phyloP scores from a whole-genome alignment of 1,140 invertebrate species.

The Cheumatopsyche charites region DNA sequence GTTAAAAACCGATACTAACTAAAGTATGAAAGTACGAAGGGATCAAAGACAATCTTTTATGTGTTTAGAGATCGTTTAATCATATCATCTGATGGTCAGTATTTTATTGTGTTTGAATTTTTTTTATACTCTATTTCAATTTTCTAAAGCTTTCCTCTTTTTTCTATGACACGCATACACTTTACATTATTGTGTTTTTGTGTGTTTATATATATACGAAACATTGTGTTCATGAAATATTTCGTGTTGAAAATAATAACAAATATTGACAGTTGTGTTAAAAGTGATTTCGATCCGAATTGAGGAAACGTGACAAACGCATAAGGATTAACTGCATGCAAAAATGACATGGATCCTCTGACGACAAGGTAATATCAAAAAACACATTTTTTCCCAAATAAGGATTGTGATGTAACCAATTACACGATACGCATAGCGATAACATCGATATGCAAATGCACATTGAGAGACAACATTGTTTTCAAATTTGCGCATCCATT shows the following conservation, averaged over 20 bases:
- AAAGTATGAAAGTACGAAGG: too few relatives aligned
- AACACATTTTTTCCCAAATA: neutral
- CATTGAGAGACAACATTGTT: constrained; percentile 7
- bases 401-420: neutral
- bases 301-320: constrained; percentile 6
- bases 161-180: neutral
- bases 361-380: constrained; percentile 23
- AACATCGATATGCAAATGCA: constrained; percentile 21
- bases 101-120: neutral
- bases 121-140: too few relatives aligned
- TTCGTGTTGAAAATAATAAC: constrained; percentile 14
- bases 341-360: constrained; percentile 30
- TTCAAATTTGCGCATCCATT: constrained; percentile 18
- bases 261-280: neutral
- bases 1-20: too few relatives aligned
- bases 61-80: too few relatives aligned
- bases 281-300: neutral
- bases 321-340: constrained; percentile 23
- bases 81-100: neutral
- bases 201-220: constrained; percentile 5
- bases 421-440: neutral
- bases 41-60: too few relatives aligned
- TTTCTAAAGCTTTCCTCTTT: neutral
- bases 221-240: constrained; percentile 5
- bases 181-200: constrained; percentile 1